A percentile compares a stretch with the other conserved stretches of the same genome.
Evolutionary conservation across 2,113 vertebrate genomes (phyloP).

Genomic region (Leptocoma aspasia): DNA sequence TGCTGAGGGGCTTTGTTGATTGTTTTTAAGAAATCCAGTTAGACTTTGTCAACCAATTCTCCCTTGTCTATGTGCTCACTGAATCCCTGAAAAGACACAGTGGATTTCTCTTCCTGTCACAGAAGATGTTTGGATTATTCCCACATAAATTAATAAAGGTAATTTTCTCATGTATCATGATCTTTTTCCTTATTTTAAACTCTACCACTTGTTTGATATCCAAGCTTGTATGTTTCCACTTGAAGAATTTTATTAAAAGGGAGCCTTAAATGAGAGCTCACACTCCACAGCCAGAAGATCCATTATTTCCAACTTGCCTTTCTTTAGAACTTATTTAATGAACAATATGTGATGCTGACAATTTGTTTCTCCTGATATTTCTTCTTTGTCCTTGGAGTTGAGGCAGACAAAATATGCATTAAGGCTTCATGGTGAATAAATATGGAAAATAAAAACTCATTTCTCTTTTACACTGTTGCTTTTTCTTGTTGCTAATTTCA

Average conservation of each 20-base stretch:
- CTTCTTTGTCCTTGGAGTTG: neutral
- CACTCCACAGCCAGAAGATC: neutral
- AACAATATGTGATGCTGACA: neutral
- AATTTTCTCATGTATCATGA: neutral
- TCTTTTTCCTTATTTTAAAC: neutral
- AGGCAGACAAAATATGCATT: neutral
- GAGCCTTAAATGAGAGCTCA: neutral
- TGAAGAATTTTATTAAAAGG: neutral
- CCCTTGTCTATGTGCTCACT: neutral
- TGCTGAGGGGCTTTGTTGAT: neutral
- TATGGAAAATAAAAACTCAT: neutral
- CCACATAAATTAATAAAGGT: neutral
- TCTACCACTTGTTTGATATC: neutral
- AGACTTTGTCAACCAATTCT: neutral
- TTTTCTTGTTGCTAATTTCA: neutral
- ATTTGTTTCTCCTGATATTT: neutral
- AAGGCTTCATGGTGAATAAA: neutral
- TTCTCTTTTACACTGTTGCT: fast-evolving
- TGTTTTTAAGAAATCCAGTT: neutral
- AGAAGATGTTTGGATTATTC: neutral
- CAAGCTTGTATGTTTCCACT: neutral
- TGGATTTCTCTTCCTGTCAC: neutral
- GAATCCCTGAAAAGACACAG: neutral
- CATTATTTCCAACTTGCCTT: neutral
- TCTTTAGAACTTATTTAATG: neutral